phyloP scores from a whole-genome alignment of 2,113 vertebrate genomes.

The Ictalurus furcatus region DNA sequence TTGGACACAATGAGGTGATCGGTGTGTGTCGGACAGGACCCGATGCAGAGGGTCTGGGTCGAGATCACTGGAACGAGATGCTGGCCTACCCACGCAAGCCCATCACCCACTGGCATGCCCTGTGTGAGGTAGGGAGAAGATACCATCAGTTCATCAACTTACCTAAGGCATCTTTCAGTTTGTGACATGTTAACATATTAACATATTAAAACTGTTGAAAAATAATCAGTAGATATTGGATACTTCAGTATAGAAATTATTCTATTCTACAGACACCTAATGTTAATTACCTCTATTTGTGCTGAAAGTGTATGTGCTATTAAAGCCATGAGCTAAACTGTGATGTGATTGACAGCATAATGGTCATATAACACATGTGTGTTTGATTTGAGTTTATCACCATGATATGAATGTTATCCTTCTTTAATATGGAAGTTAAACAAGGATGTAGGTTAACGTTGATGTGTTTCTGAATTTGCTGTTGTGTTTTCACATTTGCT shows the following conservation, averaged over 20 bases:
- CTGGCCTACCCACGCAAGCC: conserved; percentile 94
- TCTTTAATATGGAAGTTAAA: neutral
- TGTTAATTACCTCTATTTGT: neutral
- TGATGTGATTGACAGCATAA: neutral
- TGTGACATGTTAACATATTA: neutral
- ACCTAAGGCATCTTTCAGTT: neutral
- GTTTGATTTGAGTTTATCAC: neutral
- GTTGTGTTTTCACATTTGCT: neutral
- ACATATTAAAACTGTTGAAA: neutral
- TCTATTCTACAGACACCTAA: neutral
- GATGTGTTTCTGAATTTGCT: neutral
- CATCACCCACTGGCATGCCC: conserved; percentile 95
- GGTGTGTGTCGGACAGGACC: conserved; percentile 89
- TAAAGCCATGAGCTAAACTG: neutral
- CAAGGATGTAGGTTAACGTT: neutral
- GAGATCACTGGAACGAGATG: conserved; percentile 99
- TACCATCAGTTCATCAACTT: neutral
- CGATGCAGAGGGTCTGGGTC: conserved; percentile 90
- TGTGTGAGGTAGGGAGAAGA: conserved; percentile 84
- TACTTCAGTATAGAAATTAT: neutral
- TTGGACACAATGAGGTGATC: conserved; percentile 98
- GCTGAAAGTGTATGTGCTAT: neutral
- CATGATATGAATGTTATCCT: neutral
- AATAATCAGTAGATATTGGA: neutral
- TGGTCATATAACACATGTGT: neutral